phyloP scores from a whole-genome alignment of 2,797 vertebrate genomes.

The Phrynocephalus guinanensis region DNA sequence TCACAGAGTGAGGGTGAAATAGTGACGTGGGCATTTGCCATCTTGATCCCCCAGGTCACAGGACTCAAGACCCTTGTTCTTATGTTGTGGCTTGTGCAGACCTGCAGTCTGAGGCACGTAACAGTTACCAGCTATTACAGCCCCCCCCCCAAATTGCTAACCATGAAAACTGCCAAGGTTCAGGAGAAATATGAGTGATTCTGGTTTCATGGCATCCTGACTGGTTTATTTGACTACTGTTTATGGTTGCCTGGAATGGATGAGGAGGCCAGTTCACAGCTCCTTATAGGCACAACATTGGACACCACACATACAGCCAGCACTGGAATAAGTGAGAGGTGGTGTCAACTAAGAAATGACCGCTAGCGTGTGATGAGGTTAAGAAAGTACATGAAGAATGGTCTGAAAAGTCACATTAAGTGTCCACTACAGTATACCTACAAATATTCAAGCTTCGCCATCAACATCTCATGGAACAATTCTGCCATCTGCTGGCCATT shows the following conservation, averaged over 20 bases:
- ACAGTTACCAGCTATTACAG: neutral
- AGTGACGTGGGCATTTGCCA: neutral
- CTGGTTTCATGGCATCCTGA: neutral
- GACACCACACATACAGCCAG: neutral
- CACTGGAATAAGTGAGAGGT: no score
- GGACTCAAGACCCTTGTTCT: no score
- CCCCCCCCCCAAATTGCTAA: neutral
- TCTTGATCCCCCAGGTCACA: no score
- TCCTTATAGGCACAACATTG: neutral
- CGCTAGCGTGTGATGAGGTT: neutral
- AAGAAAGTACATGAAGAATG: neutral
- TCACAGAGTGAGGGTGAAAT: neutral
- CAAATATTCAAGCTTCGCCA: neutral
- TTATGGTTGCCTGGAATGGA: neutral
- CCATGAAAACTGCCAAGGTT: neutral
- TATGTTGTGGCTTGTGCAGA: no score
- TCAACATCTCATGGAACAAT: neutral
- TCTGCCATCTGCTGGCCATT: constrained; percentile 50
- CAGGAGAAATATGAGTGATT: neutral
- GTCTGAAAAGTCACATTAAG: neutral
- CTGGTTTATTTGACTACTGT: no score
- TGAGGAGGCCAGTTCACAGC: neutral
- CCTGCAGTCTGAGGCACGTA: neutral
- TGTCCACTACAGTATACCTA: no score
- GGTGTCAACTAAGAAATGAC: neutral